phyloP scores from a whole-genome alignment of 92 coral and sea anemone species.

The Parazoanthus atlanticus region DNA sequence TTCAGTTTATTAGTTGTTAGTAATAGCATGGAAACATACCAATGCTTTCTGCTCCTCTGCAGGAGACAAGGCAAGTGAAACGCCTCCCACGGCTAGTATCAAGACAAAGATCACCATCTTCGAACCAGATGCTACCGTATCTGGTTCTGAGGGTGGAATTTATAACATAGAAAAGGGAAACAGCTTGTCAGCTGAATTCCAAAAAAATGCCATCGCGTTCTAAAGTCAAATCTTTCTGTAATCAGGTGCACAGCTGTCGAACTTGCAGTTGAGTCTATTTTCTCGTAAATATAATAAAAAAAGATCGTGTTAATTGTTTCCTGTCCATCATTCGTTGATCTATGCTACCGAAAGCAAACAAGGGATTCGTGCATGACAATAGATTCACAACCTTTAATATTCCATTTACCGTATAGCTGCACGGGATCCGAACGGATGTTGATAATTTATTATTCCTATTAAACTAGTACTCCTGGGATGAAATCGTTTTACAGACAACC shows the following conservation, averaged over 20 bases:
- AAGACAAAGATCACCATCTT: background rate
- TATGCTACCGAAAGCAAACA: no score
- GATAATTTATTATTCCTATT: no score
- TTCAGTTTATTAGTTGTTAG: background rate
- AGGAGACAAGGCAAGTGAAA: background rate
- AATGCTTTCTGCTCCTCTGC: background rate
- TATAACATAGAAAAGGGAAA: background rate
- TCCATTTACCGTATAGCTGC: no score
- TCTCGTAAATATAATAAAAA: no score
- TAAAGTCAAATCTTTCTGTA: background rate
- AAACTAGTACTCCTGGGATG: no score
- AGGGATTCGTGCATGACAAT: background rate
- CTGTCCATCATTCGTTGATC: background rate
- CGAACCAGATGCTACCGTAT: background rate
- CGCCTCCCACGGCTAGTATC: background rate
- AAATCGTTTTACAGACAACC: no score
- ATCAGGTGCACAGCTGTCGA: background rate
- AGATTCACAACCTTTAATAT: no score
- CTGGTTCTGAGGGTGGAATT: background rate
- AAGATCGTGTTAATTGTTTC: background rate
- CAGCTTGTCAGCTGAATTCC: background rate
- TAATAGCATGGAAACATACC: background rate
- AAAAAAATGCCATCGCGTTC: background rate
- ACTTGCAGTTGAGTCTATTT: background rate
- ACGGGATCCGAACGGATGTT: no score